These are phyloP conservation scores for Lagenorhynchus albirostris DNA, from an alignment of 2,113 vertebrate species.

Conservation along the genomic window DNA sequence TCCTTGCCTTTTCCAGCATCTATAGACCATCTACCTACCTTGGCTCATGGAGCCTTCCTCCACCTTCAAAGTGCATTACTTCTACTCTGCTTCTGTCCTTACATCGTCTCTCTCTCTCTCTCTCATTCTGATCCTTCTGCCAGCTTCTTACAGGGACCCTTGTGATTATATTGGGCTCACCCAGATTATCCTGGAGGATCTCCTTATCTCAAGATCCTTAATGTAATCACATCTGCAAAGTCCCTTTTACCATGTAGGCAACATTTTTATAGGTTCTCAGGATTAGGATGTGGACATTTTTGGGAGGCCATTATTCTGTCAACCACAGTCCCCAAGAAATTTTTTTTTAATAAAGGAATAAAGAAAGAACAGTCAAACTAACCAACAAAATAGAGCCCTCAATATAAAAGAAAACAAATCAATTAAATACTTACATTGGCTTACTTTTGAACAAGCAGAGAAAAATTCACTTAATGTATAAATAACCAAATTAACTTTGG, in stretches of 20 bases:
- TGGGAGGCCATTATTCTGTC: background rate
- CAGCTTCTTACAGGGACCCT: background rate
- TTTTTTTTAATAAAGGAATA: conserved; percentile 38
- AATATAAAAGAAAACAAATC: background rate
- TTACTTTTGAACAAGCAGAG: conserved; percentile 12
- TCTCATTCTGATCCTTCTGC: background rate
- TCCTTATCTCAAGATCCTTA: too few species aligned
- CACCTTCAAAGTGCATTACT: background rate
- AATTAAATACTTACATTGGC: background rate
- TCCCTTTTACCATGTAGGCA: background rate
- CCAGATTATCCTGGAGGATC: background rate
- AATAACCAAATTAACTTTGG: background rate
- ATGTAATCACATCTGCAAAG: background rate
- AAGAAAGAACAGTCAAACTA: conserved; percentile 23
- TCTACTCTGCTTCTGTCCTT: background rate
- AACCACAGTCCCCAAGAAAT: background rate
- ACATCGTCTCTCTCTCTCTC: background rate
- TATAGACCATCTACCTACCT: background rate
- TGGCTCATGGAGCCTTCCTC: background rate
- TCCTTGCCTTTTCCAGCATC: background rate
- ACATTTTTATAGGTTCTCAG: background rate
- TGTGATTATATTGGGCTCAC: background rate
- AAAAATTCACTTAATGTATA: background rate
- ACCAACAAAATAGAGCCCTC: background rate
- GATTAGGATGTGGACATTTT: background rate